Percentiles rank a stretch among this genome's conserved stretches.
These are phyloP conservation scores for Dolichoris vasculosae DNA, from an alignment of 1,140 invertebrate species.

Conservation along the genomic window DNA sequence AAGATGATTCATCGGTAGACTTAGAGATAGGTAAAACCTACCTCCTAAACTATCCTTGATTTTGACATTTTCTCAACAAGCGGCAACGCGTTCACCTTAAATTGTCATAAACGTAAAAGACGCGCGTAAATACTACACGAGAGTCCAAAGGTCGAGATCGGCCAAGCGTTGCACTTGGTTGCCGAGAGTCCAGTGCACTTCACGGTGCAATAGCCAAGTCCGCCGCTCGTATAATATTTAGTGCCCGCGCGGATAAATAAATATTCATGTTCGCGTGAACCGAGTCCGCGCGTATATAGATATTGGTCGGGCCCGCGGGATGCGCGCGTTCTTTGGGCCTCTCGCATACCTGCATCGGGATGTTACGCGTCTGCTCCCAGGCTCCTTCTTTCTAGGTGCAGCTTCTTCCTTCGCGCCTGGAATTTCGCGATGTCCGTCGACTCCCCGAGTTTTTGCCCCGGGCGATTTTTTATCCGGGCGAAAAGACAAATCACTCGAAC, in stretches of 20 bases:
- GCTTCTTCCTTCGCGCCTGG: background rate
- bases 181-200: background rate
- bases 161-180: constrained; percentile 21
- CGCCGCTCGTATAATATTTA: constrained; percentile 37
- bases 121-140: background rate
- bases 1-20: no score
- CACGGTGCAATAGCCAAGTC: background rate
- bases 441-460: background rate
- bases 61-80: background rate
- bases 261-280: constrained; percentile 16
- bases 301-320: background rate
- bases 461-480: background rate
- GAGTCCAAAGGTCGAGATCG: background rate
- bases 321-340: background rate
- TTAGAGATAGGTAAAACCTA: background rate
- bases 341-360: constrained; percentile 4
- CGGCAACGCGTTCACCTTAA: background rate
- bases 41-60: background rate
- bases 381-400: background rate
- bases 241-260: constrained; percentile 15
- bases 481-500: background rate
- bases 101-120: background rate
- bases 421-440: background rate
- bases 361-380: background rate
- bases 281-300: background rate